Percentiles rank a stretch among this genome's conserved stretches.
These are phyloP conservation scores for Leptonema lineaticorne DNA, from an alignment of 1,140 invertebrate species.

Conservation along the genomic window DNA sequence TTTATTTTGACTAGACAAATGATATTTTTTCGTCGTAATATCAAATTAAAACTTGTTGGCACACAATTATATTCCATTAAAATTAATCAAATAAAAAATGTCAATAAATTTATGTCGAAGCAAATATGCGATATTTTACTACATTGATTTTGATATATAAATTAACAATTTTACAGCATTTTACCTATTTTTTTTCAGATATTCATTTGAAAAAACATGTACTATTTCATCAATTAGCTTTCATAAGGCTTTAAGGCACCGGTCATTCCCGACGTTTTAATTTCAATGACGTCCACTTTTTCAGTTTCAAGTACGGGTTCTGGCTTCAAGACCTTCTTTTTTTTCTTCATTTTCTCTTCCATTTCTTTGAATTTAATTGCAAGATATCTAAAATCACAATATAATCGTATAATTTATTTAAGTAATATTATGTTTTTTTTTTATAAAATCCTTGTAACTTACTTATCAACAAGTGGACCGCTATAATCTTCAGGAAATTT, in stretches of 20 bases:
- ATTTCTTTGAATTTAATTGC: constrained; percentile 80
- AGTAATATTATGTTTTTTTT: constrained; percentile 10
- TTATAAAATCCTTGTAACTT: constrained; percentile 41
- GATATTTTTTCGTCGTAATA: no score
- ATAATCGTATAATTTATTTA: neutral
- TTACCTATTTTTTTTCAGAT: no score
- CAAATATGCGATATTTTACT: no score
- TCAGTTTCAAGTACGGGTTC: constrained; percentile 30
- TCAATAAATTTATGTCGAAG: no score
- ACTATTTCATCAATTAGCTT: neutral
- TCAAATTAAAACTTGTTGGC: no score
- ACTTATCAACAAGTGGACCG: constrained; percentile 80
- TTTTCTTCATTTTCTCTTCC: constrained; percentile 69
- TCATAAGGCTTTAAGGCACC: constrained; percentile 37
- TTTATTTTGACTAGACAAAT: no score
- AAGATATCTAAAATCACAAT: constrained; percentile 65
- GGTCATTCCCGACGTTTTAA: constrained; percentile 39
- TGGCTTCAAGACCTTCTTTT: constrained; percentile 50
- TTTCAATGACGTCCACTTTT: constrained; percentile 38
- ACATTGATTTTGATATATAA: no score
- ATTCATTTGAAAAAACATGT: neutral
- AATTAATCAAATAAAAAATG: no score
- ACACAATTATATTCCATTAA: no score
- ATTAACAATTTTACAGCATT: no score
- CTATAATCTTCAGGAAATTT: constrained; percentile 87